These are phyloP conservation scores for Callyntrura sp. DNA, from an alignment of 2,888 invertebrate species.

Conservation along the genomic window DNA sequence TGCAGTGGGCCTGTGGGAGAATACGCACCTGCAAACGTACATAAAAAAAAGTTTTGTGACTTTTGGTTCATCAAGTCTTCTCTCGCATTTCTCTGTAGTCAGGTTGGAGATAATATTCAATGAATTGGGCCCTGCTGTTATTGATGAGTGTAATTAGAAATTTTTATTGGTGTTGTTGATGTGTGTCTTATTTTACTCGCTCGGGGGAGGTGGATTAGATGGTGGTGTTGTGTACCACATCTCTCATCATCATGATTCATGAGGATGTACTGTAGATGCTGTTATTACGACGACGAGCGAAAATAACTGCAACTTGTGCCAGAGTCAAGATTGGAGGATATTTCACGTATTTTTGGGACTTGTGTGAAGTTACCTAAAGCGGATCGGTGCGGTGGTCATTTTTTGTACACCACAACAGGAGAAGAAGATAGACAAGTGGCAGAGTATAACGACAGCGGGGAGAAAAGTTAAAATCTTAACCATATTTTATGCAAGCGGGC, in stretches of 20 bases:
- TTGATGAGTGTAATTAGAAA: slow-evolving; percentile 37
- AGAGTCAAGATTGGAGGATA: not conserved
- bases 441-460: not conserved
- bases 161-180: slow-evolving; percentile 38
- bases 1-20: not conserved
- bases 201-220: not conserved
- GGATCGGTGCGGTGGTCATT: slow-evolving; percentile 3
- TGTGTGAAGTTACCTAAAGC: not conserved
- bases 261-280: slow-evolving; percentile 3
- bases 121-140: not conserved
- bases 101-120: slow-evolving; percentile 1
- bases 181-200: not conserved
- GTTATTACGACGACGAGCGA: not conserved
- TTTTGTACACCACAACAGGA: no score
- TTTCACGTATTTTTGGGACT: not conserved
- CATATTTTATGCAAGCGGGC: no score
- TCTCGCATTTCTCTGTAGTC: not conserved
- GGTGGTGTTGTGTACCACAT: slow-evolving; percentile 4
- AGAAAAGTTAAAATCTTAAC: not conserved
- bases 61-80: not conserved
- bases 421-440: no score
- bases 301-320: not conserved
- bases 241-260: slow-evolving; percentile 22
- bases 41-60: no score
- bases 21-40: no score